Conservation (phyloP, 2,113 vertebrate genomes). For the Passer montanus region DNA sequence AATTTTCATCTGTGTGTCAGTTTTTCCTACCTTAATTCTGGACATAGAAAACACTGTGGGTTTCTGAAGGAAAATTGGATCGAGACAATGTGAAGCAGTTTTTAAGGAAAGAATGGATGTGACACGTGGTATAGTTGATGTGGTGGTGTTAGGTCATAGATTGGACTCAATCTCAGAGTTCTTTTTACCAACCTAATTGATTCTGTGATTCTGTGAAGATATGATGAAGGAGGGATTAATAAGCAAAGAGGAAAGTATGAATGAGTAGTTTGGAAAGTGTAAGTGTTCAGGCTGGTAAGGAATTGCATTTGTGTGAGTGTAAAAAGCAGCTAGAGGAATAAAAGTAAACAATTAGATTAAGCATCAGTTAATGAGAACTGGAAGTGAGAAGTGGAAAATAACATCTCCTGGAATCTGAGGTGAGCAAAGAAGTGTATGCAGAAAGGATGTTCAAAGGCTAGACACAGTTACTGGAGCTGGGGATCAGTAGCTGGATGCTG, state of each 20-base stretch:
- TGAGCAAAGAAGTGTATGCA: not conserved
- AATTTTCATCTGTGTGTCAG: not conserved
- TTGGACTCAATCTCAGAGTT: fast-evolving
- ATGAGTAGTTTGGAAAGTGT: not conserved
- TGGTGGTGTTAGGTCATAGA: not conserved
- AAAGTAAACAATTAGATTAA: not conserved
- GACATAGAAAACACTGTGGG: not conserved
- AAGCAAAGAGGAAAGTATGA: not conserved
- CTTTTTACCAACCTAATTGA: not conserved
- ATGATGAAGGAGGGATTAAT: not conserved
- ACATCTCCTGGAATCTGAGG: not conserved
- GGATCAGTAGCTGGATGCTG: not conserved
- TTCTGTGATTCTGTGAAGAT: not conserved
- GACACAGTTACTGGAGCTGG: not conserved
- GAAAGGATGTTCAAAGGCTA: not conserved
- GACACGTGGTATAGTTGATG: not conserved
- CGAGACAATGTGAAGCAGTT: not conserved
- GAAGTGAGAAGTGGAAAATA: not conserved
- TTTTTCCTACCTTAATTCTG: not conserved
- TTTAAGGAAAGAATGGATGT: not conserved
- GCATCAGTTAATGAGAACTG: not conserved
- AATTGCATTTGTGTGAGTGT: not conserved
- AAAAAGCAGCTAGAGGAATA: not conserved
- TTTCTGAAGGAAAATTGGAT: not conserved
- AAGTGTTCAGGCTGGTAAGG: not conserved